Conservation (phyloP, 2,113 vertebrate species). For the Hirundichthys speculiger region DNA sequence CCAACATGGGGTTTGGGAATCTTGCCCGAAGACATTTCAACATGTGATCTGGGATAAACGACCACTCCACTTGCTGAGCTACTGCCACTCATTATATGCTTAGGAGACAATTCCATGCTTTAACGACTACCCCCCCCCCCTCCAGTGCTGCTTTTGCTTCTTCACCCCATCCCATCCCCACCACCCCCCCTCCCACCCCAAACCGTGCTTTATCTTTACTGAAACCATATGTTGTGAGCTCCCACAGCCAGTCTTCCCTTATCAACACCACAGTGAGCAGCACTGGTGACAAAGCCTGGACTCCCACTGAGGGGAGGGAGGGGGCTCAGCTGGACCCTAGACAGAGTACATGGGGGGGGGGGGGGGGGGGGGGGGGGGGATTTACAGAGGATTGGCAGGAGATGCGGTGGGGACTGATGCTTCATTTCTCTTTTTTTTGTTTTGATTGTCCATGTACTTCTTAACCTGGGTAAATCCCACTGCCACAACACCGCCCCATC, state of each 20-base stretch:
- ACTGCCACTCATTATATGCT: no score
- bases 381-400: slow-evolving; percentile 8
- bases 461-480: background rate
- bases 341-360: slow-evolving; percentile 25
- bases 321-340: slow-evolving; percentile 40
- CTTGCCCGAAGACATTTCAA: no score
- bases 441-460: slow-evolving; percentile 11
- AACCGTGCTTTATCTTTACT: slow-evolving; percentile 64
- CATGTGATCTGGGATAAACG: no score
- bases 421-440: slow-evolving; percentile 5
- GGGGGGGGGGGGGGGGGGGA: slow-evolving; percentile 6
- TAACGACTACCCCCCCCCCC: background rate
- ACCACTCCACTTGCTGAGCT: no score
- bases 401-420: background rate
- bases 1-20: no score
- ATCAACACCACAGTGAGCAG: slow-evolving; percentile 64
- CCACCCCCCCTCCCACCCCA: background rate
- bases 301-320: slow-evolving; percentile 61
- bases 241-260: slow-evolving; percentile 59
- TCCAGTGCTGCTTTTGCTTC: slow-evolving; percentile 3
- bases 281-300: slow-evolving; percentile 52
- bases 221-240: slow-evolving; percentile 74
- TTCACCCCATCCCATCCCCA: background rate
- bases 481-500: background rate
- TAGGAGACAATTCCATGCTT: background rate